Conservation (phyloP, 1,140 invertebrate species). For the Trachymyrmex cornetzi region DNA sequence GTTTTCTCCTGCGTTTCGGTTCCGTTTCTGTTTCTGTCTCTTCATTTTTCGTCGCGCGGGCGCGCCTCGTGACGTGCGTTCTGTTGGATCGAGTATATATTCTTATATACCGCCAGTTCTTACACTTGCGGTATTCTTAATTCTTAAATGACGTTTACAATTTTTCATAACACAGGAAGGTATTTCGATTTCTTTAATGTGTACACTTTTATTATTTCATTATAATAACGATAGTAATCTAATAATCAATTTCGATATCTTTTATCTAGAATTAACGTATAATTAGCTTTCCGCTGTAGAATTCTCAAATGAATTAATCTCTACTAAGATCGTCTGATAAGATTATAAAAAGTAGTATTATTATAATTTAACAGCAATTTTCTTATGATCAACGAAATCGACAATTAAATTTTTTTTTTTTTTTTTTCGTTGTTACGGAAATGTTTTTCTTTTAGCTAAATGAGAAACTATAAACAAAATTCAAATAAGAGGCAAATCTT, state of each 20-base stretch:
- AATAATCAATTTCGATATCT: not conserved
- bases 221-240: not conserved
- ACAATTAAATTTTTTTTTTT: not conserved
- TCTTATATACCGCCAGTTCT: not conserved
- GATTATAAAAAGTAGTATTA: not conserved
- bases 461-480: not conserved
- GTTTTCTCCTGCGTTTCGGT: conserved; percentile 53
- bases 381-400: not conserved
- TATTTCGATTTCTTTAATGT: not conserved
- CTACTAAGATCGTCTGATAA: not conserved
- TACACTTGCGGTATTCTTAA: not conserved
- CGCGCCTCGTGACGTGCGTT: conserved; percentile 39
- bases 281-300: not conserved
- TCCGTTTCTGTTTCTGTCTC: conserved; percentile 47
- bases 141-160: not conserved
- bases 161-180: not conserved
- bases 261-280: not conserved
- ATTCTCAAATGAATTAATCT: not conserved
- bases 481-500: too few relatives aligned
- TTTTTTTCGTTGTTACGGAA: not conserved
- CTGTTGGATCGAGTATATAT: conserved; percentile 18
- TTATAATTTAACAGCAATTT: not conserved
- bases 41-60: conserved; percentile 21
- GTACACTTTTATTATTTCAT: not conserved
- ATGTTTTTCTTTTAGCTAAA: conserved; percentile 7